phyloP scores from a whole-genome alignment of 30 jellyfish, hydroid and myxozoan species.

The Cassiopea andromeda region DNA sequence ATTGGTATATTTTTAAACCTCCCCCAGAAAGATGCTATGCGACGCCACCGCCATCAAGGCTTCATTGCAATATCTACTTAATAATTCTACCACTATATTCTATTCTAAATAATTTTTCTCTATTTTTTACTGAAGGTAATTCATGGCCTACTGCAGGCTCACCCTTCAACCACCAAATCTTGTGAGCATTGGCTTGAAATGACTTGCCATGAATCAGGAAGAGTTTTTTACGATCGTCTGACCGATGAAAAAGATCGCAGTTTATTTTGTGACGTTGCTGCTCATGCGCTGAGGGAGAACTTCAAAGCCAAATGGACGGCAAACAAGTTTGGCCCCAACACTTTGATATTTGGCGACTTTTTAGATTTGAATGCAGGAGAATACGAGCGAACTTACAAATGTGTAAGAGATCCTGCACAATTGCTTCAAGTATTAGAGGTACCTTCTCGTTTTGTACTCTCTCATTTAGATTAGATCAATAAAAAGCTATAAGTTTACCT shows the following conservation, averaged over 20 bases:
- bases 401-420: constrained; percentile 74
- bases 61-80: no score
- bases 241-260: constrained; percentile 68
- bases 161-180: constrained; percentile 63
- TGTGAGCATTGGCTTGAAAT: constrained; percentile 82
- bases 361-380: constrained; percentile 70
- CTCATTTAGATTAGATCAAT: no score
- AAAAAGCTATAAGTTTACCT: no score
- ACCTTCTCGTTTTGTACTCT: not conserved
- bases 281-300: constrained; percentile 58
- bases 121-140: constrained; percentile 80
- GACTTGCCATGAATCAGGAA: constrained; percentile 73
- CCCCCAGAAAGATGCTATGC: no score
- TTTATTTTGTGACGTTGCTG: constrained; percentile 47
- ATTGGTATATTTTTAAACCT: no score
- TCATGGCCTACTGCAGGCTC: constrained; percentile 78
- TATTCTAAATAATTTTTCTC: no score
- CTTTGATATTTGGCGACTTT: constrained; percentile 86
- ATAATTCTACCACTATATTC: no score
- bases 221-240: constrained; percentile 87
- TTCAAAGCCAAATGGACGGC: constrained; percentile 78
- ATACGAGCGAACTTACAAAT: constrained; percentile 60
- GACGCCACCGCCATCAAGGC: no score
- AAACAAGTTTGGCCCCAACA: constrained; percentile 46
- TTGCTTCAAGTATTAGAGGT: constrained; percentile 82